phyloP scores from a whole-genome alignment of 53 echinoderm and acorn worm genomes.

The Arbacia lixula region DNA sequence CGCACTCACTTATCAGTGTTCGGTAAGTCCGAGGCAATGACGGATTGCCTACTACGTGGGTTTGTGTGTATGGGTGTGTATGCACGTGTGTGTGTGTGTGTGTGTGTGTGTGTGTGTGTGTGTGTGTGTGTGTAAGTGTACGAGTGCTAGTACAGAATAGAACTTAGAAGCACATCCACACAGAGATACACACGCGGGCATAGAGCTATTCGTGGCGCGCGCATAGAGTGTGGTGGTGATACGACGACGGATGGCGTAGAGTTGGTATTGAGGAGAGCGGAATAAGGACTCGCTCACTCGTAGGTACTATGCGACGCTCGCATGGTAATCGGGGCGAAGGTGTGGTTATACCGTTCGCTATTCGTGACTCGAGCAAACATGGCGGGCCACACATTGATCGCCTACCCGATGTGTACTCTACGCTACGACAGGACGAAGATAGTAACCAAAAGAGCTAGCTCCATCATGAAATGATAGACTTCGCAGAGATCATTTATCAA shows the following conservation, averaged over 20 bases:
- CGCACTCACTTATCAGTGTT: slow-evolving; percentile 58
- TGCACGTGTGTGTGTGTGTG: slow-evolving; percentile 16
- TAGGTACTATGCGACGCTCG: too few relatives aligned
- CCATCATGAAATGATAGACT: too few relatives aligned
- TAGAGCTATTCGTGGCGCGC: slow-evolving; percentile 9
- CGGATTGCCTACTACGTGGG: slow-evolving; percentile 43
- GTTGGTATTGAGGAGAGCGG: too few relatives aligned
- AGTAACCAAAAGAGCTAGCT: too few relatives aligned
- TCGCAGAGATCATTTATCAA: too few relatives aligned
- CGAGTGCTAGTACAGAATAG: neutral
- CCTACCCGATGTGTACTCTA: neutral
- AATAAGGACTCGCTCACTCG: too few relatives aligned
- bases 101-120: slow-evolving; percentile 11
- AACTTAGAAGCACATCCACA: too few relatives aligned
- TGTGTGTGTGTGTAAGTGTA: slow-evolving; percentile 2
- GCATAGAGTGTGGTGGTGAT: slow-evolving; percentile 7
- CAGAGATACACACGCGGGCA: too few relatives aligned
- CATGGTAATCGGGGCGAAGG: slow-evolving; percentile 42
- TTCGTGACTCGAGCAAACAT: slow-evolving; percentile 57
- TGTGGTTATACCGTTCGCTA: slow-evolving; percentile 49
- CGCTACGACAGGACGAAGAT: too few relatives aligned
- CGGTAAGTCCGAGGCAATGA: slow-evolving; percentile 32
- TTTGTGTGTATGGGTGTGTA: slow-evolving; percentile 5
- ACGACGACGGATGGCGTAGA: slow-evolving; percentile 1
- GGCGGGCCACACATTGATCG: slow-evolving; percentile 32